phyloP scores from a whole-genome alignment of 1,140 invertebrate genomes.

The Achroia grisella region DNA sequence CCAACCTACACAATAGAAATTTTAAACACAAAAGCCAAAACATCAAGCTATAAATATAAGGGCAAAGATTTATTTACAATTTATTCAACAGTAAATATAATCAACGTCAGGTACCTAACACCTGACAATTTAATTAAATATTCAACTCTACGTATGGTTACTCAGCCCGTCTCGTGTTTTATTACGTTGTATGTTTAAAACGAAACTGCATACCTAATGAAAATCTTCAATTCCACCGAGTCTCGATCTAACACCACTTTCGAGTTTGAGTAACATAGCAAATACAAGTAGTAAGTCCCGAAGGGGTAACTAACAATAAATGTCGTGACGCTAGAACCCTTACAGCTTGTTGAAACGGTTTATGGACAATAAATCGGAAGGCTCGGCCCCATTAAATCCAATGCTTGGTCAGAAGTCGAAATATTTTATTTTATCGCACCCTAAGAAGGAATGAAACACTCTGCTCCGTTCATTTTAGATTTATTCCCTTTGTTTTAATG shows the following conservation, averaged over 20 bases:
- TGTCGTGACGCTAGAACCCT: constrained; percentile 19
- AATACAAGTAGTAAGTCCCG: constrained; percentile 12
- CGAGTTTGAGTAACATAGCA: too few relatives aligned
- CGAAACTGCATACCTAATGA: neutral
- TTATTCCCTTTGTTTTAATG: neutral
- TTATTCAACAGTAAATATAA: too few relatives aligned
- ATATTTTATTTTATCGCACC: constrained; percentile 20
- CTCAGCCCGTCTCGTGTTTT: too few relatives aligned
- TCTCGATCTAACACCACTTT: neutral
- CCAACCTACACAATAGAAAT: too few relatives aligned
- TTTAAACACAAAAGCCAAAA: too few relatives aligned
- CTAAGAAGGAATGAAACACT: constrained; percentile 1
- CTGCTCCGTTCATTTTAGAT: neutral
- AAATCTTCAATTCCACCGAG: neutral
- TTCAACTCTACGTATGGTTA: too few relatives aligned
- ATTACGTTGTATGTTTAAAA: too few relatives aligned
- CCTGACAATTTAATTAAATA: too few relatives aligned
- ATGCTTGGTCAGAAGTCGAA: constrained; percentile 24
- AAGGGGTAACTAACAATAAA: constrained; percentile 18
- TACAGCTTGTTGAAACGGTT: constrained; percentile 29
- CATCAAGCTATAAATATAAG: too few relatives aligned
- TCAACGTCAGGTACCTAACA: too few relatives aligned
- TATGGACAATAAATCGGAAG: constrained; percentile 28
- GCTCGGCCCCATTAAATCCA: constrained; percentile 17
- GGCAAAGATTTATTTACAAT: too few relatives aligned